Conservation (phyloP, 23 tunicate genomes). For the Trididemnum clinides region DNA sequence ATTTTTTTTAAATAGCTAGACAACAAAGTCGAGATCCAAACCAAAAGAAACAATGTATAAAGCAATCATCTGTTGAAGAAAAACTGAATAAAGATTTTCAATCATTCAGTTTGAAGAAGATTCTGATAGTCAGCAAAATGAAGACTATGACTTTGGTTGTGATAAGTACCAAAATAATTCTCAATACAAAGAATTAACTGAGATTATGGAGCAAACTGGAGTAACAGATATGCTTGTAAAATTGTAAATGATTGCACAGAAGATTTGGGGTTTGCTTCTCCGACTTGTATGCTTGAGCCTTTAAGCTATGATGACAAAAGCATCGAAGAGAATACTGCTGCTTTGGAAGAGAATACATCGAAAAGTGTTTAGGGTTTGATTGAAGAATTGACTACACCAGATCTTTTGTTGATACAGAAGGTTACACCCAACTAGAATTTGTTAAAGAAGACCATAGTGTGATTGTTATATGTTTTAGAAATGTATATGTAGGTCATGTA, state of each 20-base stretch:
- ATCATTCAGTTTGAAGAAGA: neutral
- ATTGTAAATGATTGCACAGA: neutral
- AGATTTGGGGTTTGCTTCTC: no score
- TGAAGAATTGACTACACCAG: conserved; percentile 2
- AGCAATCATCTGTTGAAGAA: neutral
- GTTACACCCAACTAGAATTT: neutral
- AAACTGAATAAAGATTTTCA: neutral
- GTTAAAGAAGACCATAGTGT: no score
- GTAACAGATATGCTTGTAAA: conserved; percentile 7
- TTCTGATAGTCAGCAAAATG: neutral
- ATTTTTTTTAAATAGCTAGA: neutral
- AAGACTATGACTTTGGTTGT: neutral
- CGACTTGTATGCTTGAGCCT: no score
- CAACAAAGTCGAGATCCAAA: neutral
- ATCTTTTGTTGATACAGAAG: conserved; percentile 11
- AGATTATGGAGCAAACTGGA: neutral
- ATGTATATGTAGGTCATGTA: no score
- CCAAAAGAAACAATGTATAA: neutral
- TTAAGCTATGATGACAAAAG: neutral
- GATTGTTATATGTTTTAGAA: no score
- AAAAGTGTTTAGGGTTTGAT: neutral
- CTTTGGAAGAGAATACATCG: neutral
- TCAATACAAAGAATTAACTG: neutral
- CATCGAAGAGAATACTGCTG: neutral
- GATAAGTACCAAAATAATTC: neutral